phyloP scores from a whole-genome alignment of 2,888 invertebrate genomes.

The Hymenopus coronatus region DNA sequence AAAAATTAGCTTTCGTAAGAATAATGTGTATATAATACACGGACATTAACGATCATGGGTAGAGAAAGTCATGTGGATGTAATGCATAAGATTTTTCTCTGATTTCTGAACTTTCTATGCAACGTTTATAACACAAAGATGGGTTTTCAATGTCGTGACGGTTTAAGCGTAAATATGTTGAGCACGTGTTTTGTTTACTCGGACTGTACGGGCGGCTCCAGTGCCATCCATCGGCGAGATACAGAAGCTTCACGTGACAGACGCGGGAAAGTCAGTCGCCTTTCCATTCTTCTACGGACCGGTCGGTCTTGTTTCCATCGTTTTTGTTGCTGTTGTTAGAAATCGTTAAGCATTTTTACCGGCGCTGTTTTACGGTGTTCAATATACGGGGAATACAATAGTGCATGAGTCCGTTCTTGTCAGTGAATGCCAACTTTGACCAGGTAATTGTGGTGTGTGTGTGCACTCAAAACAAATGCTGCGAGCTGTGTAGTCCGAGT shows the following conservation, averaged over 20 bases:
- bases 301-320: neutral
- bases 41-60: too few species aligned
- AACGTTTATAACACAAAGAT: too few species aligned
- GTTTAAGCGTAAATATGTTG: too few species aligned
- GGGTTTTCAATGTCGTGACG: too few species aligned
- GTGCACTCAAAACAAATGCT: neutral
- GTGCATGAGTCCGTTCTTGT: neutral
- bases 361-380: neutral
- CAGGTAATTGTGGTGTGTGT: neutral
- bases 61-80: too few species aligned
- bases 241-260: neutral
- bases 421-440: neutral
- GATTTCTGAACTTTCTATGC: too few species aligned
- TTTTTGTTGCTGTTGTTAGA: neutral
- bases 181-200: neutral
- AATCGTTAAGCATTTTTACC: neutral
- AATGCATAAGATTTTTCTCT: too few species aligned
- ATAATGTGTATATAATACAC: too few species aligned
- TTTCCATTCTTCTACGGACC: neutral
- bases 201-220: neutral
- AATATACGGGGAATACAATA: neutral
- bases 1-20: too few species aligned
- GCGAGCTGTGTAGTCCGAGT: neutral
- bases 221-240: neutral
- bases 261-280: constrained; percentile 18